These are phyloP conservation scores for Desmodus rotundus DNA, from an alignment of 2,113 vertebrate genomes.

Conservation along the genomic window DNA sequence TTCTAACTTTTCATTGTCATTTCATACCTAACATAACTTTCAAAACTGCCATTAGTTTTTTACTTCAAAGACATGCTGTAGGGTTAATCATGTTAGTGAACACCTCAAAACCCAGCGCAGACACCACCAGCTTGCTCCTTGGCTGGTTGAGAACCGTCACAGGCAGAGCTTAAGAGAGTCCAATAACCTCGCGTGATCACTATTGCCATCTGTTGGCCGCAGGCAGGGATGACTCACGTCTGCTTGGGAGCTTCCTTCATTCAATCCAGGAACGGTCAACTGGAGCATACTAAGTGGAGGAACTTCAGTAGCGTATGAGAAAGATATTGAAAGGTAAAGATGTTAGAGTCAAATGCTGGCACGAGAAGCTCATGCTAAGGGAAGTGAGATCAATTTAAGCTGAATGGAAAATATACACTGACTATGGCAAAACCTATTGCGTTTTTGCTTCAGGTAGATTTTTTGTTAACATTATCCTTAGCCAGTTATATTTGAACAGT, in stretches of 20 bases:
- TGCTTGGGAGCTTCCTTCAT: background rate
- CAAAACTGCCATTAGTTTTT: background rate
- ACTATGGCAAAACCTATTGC: background rate
- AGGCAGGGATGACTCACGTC: background rate
- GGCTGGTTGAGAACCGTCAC: background rate
- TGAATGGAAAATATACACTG: background rate
- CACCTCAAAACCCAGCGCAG: background rate
- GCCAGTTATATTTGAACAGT: background rate
- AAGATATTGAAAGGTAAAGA: background rate
- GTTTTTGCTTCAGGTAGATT: background rate
- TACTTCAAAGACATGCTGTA: background rate
- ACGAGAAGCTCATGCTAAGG: background rate
- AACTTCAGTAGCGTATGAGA: background rate
- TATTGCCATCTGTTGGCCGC: constrained; percentile 39
- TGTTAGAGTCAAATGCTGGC: background rate
- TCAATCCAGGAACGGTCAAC: background rate
- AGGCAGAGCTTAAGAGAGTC: accelerated
- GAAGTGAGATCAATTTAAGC: background rate
- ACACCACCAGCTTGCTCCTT: background rate
- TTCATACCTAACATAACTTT: background rate
- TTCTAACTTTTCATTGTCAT: background rate
- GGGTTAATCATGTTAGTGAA: background rate
- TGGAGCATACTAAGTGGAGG: background rate
- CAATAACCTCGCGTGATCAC: background rate
- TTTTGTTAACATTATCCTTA: background rate